Percentiles rank a stretch among this genome's conserved stretches.
These are phyloP conservation scores for Drosophila setifemur DNA, from an alignment of 1,140 invertebrate genomes.

Conservation along the genomic window DNA sequence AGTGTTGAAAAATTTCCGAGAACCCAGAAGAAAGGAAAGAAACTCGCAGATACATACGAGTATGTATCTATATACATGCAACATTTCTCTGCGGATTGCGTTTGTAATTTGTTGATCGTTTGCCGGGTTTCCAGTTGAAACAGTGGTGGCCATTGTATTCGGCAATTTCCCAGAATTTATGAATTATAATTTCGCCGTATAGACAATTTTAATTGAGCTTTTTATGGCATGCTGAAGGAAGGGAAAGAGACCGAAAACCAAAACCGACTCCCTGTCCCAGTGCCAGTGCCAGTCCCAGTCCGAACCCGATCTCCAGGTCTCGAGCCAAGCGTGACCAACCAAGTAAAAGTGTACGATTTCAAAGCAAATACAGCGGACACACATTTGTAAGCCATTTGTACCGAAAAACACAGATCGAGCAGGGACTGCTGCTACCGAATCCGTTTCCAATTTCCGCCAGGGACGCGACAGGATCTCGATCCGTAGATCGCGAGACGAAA, in stretches of 20 bases:
- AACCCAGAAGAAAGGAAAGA: slow-evolving; percentile 8
- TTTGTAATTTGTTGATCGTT: slow-evolving; percentile 70
- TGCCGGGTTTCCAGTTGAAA: slow-evolving; percentile 22
- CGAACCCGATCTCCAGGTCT: not conserved
- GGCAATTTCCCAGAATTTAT: slow-evolving; percentile 81
- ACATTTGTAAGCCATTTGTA: slow-evolving; percentile 77
- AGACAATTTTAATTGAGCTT: slow-evolving; percentile 81
- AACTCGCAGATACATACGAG: slow-evolving; percentile 1
- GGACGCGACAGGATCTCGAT: slow-evolving; percentile 26
- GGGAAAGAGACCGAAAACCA: not conserved
- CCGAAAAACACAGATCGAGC: slow-evolving; percentile 23
- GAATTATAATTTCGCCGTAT: slow-evolving; percentile 79
- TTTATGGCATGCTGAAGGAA: slow-evolving; percentile 49
- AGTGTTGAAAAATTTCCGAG: slow-evolving; percentile 38
- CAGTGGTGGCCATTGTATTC: slow-evolving; percentile 70
- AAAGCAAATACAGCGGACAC: slow-evolving; percentile 50
- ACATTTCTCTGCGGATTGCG: slow-evolving; percentile 43
- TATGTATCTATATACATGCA: not conserved
- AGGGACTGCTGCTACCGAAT: slow-evolving; percentile 43
- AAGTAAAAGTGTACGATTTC: slow-evolving; percentile 57
- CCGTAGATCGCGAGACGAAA: slow-evolving; percentile 44
- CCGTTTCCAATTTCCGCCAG: slow-evolving; percentile 46
- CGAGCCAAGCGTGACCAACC: slow-evolving; percentile 14
- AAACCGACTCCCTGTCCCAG: too few species aligned
- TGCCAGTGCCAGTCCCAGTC: too few species aligned